Percentiles rank a stretch among this genome's conserved stretches.
Evolutionary conservation across 2,888 invertebrate genomes (phyloP).

Genomic region (Syrphus vitripennis): DNA sequence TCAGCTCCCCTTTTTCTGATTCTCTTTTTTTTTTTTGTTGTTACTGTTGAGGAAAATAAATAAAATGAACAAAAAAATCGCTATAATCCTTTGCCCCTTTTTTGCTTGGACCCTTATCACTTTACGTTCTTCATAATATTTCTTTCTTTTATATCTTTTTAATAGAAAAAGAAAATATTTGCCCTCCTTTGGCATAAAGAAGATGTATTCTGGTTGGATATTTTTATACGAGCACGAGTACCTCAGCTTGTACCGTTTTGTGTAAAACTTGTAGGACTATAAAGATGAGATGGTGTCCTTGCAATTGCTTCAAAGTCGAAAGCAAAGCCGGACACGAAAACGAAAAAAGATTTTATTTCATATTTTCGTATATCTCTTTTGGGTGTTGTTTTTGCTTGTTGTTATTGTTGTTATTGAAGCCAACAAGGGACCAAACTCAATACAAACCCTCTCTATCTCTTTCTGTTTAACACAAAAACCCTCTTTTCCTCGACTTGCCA

Average conservation of each 20-base stretch:
- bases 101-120: not conserved
- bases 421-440: not conserved
- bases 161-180: conserved; percentile 62
- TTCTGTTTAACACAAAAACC: not conserved
- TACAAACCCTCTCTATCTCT: not conserved
- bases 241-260: conserved; percentile 47
- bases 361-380: conserved; percentile 27
- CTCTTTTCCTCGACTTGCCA: not conserved
- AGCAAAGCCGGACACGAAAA: conserved; percentile 25
- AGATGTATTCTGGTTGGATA: conserved; percentile 8
- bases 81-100: conserved; percentile 29
- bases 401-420: conserved; percentile 8
- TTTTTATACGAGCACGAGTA: conserved; percentile 5
- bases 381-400: conserved; percentile 8
- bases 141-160: conserved; percentile 55
- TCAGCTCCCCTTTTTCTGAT: conserved; percentile 9
- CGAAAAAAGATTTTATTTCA: conserved; percentile 9
- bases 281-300: conserved; percentile 55
- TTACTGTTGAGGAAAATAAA: conserved; percentile 50
- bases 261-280: not conserved
- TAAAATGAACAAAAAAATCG: not conserved
- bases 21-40: conserved; percentile 37
- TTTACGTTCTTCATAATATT: conserved; percentile 27
- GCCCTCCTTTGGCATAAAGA: conserved; percentile 9
- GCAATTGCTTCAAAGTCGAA: conserved; percentile 22